A percentile compares a stretch with the other conserved stretches of the same genome.
These are phyloP conservation scores for Frankliniella fusca DNA, from an alignment of 2,888 invertebrate species.

Conservation along the genomic window DNA sequence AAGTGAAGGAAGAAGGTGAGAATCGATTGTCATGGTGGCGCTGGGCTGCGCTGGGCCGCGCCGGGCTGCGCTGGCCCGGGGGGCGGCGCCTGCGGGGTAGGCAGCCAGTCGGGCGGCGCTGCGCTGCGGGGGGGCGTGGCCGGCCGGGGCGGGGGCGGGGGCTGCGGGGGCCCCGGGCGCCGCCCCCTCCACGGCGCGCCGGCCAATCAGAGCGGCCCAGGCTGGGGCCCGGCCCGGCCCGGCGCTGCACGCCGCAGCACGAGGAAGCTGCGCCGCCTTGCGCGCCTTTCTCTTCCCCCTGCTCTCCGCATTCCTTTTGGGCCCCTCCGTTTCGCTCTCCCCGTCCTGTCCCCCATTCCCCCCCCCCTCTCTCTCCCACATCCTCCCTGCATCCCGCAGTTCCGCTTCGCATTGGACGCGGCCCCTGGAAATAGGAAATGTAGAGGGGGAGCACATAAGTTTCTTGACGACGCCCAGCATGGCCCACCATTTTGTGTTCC, in stretches of 20 bases:
- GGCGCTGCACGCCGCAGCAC: neutral
- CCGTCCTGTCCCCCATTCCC: too few species aligned
- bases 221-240: neutral
- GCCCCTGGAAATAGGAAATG: too few species aligned
- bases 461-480: neutral
- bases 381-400: too few species aligned
- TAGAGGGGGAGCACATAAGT: neutral
- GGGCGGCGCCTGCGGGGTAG: conserved; percentile 19
- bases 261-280: neutral
- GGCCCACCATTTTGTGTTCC: conserved; percentile 2
- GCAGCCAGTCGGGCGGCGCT: conserved; percentile 11
- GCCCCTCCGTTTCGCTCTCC: neutral
- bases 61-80: neutral
- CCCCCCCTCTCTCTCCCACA: too few species aligned
- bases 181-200: neutral
- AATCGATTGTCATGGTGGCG: neutral
- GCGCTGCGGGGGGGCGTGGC: conserved; percentile 5
- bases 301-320: neutral
- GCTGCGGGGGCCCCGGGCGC: conserved; percentile 4
- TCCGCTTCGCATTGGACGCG: too few species aligned
- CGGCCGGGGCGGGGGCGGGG: neutral
- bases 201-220: neutral
- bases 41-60: neutral
- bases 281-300: neutral
- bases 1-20: neutral